These are phyloP conservation scores for Catamblyrhynchus diadema DNA, from an alignment of 2,797 vertebrate species.

Conservation along the genomic window DNA sequence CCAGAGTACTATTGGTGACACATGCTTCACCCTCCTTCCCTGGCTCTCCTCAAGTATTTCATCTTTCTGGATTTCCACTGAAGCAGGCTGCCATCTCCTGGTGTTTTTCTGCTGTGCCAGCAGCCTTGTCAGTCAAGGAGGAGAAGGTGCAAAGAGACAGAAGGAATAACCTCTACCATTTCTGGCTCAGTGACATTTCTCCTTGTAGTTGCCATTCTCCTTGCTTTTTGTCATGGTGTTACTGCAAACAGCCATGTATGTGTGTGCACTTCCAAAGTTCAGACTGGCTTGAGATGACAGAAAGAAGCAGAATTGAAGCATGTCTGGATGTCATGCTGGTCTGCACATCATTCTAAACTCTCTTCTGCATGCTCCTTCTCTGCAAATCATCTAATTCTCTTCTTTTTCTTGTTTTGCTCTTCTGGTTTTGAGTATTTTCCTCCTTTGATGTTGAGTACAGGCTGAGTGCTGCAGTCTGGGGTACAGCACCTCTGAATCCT, in stretches of 20 bases:
- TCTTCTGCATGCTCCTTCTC: not conserved
- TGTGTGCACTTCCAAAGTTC: not conserved
- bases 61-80: not conserved
- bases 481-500: not conserved
- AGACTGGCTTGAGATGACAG: not conserved
- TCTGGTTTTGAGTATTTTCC: not conserved
- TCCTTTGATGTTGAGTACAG: not conserved
- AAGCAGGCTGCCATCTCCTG: not conserved
- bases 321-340: not conserved
- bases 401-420: not conserved
- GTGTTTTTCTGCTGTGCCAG: not conserved
- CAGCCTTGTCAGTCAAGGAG: not conserved
- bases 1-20: not conserved
- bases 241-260: fast-evolving
- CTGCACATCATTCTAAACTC: not conserved
- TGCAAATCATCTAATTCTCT: not conserved
- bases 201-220: not conserved
- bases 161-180: not conserved
- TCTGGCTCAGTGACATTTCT: not conserved
- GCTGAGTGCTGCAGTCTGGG: not conserved
- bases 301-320: not conserved
- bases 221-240: not conserved
- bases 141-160: not conserved
- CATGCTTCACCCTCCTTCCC: not conserved
- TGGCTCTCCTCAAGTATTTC: not conserved